Percentiles rank a stretch among this genome's conserved stretches.
phyloP scores from a whole-genome alignment of 2,888 invertebrate species.

The Idaea biselata region DNA sequence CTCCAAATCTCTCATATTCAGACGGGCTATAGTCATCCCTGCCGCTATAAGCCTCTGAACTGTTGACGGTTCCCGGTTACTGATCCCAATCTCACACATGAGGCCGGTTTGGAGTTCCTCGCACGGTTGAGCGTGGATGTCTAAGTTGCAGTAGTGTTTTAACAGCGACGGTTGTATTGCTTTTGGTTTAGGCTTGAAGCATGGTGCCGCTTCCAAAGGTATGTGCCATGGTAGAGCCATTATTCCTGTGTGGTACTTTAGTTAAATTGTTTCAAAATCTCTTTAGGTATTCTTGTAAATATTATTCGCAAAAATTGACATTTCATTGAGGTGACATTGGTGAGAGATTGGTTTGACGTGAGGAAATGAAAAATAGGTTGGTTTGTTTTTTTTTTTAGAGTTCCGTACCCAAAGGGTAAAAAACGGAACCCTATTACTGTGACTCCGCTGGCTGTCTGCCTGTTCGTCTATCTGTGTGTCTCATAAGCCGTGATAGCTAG shows the following conservation, averaged over 20 bases:
- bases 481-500: no score
- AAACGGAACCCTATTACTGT: no score
- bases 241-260: neutral
- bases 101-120: slow-evolving; percentile 70
- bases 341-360: no score
- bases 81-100: slow-evolving; percentile 69
- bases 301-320: neutral
- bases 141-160: slow-evolving; percentile 61
- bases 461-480: no score
- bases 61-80: slow-evolving; percentile 57
- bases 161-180: slow-evolving; percentile 47
- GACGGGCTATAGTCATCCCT: slow-evolving; percentile 71
- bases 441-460: no score
- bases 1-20: slow-evolving; percentile 67
- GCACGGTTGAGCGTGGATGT: slow-evolving; percentile 59
- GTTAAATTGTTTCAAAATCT: neutral
- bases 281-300: neutral
- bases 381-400: no score
- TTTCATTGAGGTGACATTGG: neutral
- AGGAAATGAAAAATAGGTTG: no score
- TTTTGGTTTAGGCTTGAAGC: slow-evolving; percentile 34
- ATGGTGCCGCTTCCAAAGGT: slow-evolving; percentile 55
- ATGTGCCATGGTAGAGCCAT: slow-evolving; percentile 75
- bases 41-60: slow-evolving; percentile 70
- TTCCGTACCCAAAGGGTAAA: no score